phyloP scores from a whole-genome alignment of 2,797 vertebrate species.

The Capromys pilorides region DNA sequence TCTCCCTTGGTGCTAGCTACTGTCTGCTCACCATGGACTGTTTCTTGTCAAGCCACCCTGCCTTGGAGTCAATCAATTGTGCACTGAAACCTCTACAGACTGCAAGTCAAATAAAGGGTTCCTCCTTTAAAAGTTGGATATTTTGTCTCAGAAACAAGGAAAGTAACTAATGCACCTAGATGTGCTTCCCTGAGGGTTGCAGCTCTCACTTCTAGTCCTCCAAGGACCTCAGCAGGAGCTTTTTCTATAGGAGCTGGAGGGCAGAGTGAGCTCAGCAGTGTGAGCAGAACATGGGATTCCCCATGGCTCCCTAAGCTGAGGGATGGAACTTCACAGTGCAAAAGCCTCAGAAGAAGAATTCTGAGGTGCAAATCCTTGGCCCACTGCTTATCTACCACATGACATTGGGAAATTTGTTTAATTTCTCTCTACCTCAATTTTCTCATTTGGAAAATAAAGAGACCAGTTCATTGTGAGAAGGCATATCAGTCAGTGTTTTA shows the following conservation, averaged over 20 bases:
- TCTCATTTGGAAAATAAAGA: neutral
- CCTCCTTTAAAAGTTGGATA: neutral
- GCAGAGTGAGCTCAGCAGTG: neutral
- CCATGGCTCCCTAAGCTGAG: neutral
- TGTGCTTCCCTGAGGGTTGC: neutral
- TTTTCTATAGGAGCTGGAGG: neutral
- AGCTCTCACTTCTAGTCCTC: neutral
- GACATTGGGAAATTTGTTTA: neutral
- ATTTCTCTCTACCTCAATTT: neutral
- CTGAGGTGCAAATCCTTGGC: neutral
- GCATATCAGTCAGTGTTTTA: neutral
- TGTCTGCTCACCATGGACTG: neutral
- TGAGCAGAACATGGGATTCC: neutral
- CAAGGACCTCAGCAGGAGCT: neutral
- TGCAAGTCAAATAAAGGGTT: neutral
- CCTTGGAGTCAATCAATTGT: neutral
- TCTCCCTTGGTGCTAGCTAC: neutral
- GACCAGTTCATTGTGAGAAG: neutral
- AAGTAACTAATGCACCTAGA: neutral
- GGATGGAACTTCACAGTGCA: neutral
- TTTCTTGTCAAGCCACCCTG: neutral
- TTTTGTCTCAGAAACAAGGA: neutral
- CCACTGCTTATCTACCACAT: neutral
- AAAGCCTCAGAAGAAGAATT: neutral
- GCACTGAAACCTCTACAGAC: neutral